Percentiles rank a stretch among this genome's conserved stretches.
Evolutionary conservation across 2,888 invertebrate genomes (phyloP).

Genomic region (Dendrolimus houi): DNA sequence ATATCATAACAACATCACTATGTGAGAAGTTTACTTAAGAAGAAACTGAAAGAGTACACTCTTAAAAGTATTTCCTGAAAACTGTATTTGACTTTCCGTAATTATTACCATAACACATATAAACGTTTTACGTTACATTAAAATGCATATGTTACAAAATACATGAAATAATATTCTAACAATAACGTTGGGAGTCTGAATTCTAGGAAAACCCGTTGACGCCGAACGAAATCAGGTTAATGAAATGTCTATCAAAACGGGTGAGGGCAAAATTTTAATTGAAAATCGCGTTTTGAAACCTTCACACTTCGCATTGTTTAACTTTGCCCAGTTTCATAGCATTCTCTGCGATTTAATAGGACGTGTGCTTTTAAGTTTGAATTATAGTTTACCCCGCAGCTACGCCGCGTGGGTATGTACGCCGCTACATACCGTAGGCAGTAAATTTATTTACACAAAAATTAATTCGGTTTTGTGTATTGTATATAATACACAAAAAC

Average conservation of each 20-base stretch:
- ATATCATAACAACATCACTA: too few species aligned
- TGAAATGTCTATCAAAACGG: constrained; percentile 68
- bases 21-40: too few species aligned
- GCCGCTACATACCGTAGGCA: too few species aligned
- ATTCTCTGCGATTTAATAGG: not conserved
- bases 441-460: too few species aligned
- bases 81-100: too few species aligned
- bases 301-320: constrained; percentile 35
- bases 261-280: constrained; percentile 53
- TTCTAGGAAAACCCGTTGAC: constrained; percentile 18
- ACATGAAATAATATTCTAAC: not conserved
- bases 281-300: constrained; percentile 54
- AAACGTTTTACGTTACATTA: not conserved
- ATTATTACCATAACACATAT: not conserved
- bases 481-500: too few species aligned
- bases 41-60: too few species aligned
- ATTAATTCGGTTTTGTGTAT: too few species aligned
- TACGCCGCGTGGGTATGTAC: too few species aligned
- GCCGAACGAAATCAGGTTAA: constrained; percentile 56
- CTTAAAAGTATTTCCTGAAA: too few species aligned
- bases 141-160: not conserved
- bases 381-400: too few species aligned
- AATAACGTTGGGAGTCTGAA: not conserved
- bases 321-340: constrained; percentile 12
- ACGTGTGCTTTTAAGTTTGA: too few species aligned